Conservation (phyloP, 2,113 vertebrate species). For the Ivindomyrus marchei region DNA sequence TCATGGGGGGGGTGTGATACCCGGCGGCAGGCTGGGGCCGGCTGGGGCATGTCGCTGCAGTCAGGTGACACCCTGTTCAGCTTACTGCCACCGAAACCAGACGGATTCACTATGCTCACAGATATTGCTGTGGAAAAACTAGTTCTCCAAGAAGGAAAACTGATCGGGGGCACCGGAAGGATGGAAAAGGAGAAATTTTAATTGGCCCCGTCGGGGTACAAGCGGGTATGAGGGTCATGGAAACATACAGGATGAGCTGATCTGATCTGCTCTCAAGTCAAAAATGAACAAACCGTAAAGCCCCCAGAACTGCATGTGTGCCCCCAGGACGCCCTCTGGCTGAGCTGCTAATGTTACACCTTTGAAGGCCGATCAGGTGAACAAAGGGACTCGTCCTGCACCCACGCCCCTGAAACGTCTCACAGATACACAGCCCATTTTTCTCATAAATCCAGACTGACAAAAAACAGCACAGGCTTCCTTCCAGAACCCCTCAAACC, state of each 20-base stretch:
- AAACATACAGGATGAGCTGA: not conserved
- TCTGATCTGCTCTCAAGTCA: not conserved
- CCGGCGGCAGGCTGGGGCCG: not conserved
- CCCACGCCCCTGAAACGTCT: not conserved
- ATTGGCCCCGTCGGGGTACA: not conserved
- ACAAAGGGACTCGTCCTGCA: not conserved
- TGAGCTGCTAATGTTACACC: not conserved
- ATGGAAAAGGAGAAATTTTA: not conserved
- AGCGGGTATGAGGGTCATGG: not conserved
- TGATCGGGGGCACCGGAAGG: not conserved
- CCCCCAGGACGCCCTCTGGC: not conserved
- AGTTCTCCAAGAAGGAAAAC: not conserved
- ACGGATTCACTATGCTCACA: not conserved
- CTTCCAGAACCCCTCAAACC: not conserved
- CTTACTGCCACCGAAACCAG: not conserved
- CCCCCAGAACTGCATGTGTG: not conserved
- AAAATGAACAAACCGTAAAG: not conserved
- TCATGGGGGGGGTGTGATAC: not conserved
- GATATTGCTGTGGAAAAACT: not conserved
- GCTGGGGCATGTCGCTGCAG: not conserved
- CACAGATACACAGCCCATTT: not conserved
- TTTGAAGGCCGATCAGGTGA: not conserved
- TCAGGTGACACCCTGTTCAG: not conserved
- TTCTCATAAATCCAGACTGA: not conserved
- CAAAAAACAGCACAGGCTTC: not conserved